These are phyloP conservation scores for Drosophila atripex DNA, from an alignment of 2,888 invertebrate species.

Conservation along the genomic window DNA sequence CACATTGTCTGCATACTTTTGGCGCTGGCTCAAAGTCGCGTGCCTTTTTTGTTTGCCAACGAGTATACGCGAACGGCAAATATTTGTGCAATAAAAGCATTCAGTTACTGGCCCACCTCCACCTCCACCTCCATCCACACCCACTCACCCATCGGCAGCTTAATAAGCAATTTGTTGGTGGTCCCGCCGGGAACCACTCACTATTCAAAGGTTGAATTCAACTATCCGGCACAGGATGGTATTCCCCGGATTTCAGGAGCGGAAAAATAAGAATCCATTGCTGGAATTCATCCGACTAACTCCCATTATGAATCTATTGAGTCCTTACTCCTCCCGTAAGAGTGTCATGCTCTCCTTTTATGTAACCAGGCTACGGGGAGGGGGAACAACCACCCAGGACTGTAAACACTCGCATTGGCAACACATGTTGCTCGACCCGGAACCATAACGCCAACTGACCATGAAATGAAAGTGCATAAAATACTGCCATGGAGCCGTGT, in stretches of 20 bases:
- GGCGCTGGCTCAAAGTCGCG: conserved; percentile 73
- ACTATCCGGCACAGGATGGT: neutral
- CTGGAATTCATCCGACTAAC: neutral
- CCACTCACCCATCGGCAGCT: conserved; percentile 20
- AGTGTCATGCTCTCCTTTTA: neutral
- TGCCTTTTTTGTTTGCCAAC: conserved; percentile 58
- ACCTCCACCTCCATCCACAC: neutral
- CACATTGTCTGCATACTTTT: conserved; percentile 78
- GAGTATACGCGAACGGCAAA: conserved; percentile 43
- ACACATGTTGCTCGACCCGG: conserved; percentile 61
- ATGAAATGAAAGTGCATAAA: conserved; percentile 78
- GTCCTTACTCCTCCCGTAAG: neutral
- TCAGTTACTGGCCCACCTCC: conserved; percentile 31
- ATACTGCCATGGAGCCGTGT: conserved; percentile 60
- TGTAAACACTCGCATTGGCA: conserved; percentile 47
- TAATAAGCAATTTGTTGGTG: conserved; percentile 38
- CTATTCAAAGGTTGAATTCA: neutral
- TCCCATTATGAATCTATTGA: neutral
- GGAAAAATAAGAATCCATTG: neutral
- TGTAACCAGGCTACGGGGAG: neutral
- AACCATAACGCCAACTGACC: conserved; percentile 75
- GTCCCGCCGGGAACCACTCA: conserved; percentile 3
- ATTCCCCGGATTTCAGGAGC: neutral
- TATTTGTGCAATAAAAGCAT: conserved; percentile 49
- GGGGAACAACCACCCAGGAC: neutral